Conservation (phyloP, 2,113 vertebrate genomes). For the Pycnonotus jocosus region DNA sequence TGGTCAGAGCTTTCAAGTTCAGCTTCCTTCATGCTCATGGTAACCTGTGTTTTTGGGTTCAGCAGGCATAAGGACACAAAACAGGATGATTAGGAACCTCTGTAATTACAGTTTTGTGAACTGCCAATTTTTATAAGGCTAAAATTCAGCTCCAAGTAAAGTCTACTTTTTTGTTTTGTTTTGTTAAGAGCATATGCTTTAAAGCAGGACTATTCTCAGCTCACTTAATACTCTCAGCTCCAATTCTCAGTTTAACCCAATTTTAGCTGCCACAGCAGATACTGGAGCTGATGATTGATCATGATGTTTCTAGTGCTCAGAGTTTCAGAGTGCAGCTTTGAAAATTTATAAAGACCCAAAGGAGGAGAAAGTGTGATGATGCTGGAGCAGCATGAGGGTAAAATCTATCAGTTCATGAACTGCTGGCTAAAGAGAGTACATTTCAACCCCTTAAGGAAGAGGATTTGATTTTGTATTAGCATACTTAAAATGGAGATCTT, state of each 20-base stretch:
- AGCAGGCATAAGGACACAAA: background rate
- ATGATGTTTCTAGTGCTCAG: background rate
- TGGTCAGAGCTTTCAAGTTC: background rate
- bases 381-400: background rate
- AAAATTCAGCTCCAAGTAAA: background rate
- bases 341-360: background rate
- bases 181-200: background rate
- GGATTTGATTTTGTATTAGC: background rate
- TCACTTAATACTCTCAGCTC: background rate
- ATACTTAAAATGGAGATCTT: background rate
- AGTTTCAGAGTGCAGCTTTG: background rate
- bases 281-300: background rate
- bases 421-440: background rate
- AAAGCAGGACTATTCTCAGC: background rate
- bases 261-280: background rate
- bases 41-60: background rate
- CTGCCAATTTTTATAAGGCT: background rate
- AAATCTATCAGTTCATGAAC: background rate
- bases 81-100: background rate
- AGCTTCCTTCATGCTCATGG: background rate
- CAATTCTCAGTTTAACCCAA: background rate
- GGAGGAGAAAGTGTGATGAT: background rate
- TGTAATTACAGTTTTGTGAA: background rate
- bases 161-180: background rate
- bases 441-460: background rate